These are phyloP conservation scores for Fukomys damarensis DNA, from an alignment of 2,113 vertebrate species.

Conservation along the genomic window DNA sequence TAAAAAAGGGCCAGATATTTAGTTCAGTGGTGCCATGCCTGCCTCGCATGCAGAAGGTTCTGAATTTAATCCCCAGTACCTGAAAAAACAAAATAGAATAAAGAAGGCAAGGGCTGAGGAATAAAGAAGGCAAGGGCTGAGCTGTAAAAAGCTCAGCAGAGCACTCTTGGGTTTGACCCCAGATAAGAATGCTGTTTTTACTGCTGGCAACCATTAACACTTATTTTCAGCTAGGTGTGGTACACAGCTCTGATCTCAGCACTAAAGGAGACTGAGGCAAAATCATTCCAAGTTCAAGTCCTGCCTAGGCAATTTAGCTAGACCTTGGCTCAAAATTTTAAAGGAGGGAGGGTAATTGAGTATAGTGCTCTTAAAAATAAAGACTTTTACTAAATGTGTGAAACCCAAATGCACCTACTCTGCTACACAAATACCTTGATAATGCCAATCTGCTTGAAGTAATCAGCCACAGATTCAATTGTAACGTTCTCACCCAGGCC, in stretches of 20 bases:
- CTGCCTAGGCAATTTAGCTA: neutral
- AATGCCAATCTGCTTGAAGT: slow-evolving; percentile 96
- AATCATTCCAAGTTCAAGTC: neutral
- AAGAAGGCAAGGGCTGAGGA: neutral
- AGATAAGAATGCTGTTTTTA: neutral
- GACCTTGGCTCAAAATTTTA: neutral
- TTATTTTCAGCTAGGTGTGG: neutral
- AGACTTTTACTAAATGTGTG: neutral
- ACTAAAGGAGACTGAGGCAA: neutral
- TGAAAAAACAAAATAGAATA: neutral
- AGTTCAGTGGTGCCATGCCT: too few relatives aligned
- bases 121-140: neutral
- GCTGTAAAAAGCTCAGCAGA: neutral
- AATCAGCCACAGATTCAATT: slow-evolving; percentile 93
- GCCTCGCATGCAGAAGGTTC: too few relatives aligned
- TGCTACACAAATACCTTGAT: slow-evolving; percentile 89
- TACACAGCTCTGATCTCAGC: neutral
- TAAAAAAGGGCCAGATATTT: too few relatives aligned
- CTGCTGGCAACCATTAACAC: neutral
- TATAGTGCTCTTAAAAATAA: neutral
- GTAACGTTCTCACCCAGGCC: slow-evolving; percentile 94
- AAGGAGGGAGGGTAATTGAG: neutral
- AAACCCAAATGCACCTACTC: neutral
- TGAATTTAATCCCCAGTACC: too few relatives aligned
- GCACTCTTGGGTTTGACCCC: neutral